phyloP scores from a whole-genome alignment of 2,797 vertebrate species.

The Steatocranus sp. region DNA sequence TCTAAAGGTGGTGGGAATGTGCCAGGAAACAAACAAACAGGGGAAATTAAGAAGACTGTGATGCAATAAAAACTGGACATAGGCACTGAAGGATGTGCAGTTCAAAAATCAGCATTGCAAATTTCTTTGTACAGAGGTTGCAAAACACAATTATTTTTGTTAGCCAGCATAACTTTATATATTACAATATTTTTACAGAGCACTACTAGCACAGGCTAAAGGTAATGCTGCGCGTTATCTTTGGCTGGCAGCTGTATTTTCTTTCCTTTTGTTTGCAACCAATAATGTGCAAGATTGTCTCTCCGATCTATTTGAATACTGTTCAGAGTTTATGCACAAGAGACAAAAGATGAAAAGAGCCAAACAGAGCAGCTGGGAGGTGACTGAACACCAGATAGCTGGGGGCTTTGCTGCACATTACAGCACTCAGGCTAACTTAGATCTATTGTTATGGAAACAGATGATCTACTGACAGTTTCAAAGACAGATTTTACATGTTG shows the following conservation, averaged over 20 bases:
- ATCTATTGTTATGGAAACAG: conserved; percentile 10
- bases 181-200: background rate
- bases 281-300: background rate
- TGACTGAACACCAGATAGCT: conserved; percentile 32
- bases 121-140: background rate
- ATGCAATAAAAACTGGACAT: background rate
- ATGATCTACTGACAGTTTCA: background rate
- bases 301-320: conserved; percentile 11
- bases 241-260: background rate
- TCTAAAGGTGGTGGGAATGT: background rate
- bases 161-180: background rate
- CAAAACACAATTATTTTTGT: background rate
- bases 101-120: background rate
- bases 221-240: background rate
- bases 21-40: background rate
- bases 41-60: background rate
- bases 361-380: conserved; percentile 17
- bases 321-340: conserved; percentile 35
- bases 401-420: background rate
- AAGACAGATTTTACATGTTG: background rate
- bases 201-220: background rate
- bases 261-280: conserved; percentile 2
- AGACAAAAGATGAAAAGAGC: conserved; percentile 42
- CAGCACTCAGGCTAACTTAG: background rate
- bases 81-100: background rate